Base-by-base conservation (phyloP, 2,888 invertebrate species). In the Drosophila pseudotalamancana region DNA sequence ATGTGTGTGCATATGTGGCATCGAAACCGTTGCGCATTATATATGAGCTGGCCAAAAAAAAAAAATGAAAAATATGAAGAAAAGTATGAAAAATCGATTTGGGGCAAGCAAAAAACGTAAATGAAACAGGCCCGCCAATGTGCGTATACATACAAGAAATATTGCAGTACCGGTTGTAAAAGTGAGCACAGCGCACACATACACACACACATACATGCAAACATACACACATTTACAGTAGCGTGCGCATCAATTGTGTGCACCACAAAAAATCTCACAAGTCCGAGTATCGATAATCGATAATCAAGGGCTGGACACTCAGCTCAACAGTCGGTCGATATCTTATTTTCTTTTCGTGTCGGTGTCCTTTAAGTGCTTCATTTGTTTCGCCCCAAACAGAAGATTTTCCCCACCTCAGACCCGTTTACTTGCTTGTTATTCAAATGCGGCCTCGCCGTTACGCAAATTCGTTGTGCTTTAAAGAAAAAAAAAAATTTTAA, bases 71-170 rank as follows among this genome's bases (percentile, higher is more conserved):
- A 16, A 31, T n/a, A n/a, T n/a, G n/a, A n/a, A n/a, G n/a, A 48
- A 37, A 62, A 34, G 49, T 72, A 68, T 71, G 70, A 80, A 77
- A 84, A 85, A 80, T 80, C 86, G 82, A 85, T 85, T 74, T 63
- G 67, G 72, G 65, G 48, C 53, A 57, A 50, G 54, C 48, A 19
- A 40, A 51, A 37, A 9, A 19, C n/a, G 11, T 25, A 14, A 32
- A 14, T 35, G n/a, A 62, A 27, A 40, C 46, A 50, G 39, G 60
- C 21, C 45, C 69, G 51, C 43, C 48, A 59, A 60, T 54, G 34
- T 72, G 64, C 70, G 85, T 72, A 65, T 71, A 83, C 73, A 86
- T 71, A 86, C 77, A 69, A 59, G 25, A 55, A 55, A 34, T 37
- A 62, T 48, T 55, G 40, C 74, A 65, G 64, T 55, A 63, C 61